Conservation (phyloP, 2,113 vertebrate species). For the Eira barbara region DNA sequence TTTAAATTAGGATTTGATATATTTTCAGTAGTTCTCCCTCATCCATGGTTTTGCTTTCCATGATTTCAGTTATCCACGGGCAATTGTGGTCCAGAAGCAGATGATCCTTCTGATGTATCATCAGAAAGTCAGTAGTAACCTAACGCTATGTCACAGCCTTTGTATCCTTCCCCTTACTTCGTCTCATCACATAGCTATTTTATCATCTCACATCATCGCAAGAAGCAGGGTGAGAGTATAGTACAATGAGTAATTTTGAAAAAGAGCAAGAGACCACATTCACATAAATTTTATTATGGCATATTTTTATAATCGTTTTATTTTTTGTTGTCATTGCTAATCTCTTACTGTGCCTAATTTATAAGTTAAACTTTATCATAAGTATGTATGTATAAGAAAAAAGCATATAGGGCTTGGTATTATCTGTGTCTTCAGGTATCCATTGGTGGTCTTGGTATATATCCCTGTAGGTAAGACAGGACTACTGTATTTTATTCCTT, state of each 20-base stretch:
- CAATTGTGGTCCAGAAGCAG: not conserved
- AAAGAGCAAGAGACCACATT: not conserved
- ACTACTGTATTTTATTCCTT: not conserved
- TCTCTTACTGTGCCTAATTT: not conserved
- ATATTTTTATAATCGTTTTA: not conserved
- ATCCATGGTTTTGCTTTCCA: not conserved
- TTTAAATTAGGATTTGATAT: not conserved
- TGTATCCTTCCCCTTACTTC: not conserved
- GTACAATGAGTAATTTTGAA: not conserved
- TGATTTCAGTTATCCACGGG: not conserved
- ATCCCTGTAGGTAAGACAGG: not conserved
- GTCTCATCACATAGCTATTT: not conserved
- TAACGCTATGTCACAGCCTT: not conserved
- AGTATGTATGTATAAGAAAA: not conserved
- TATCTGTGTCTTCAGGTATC: not conserved
- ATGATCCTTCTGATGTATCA: not conserved
- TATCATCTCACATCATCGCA: too few species aligned
- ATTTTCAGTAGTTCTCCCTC: not conserved
- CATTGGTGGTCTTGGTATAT: not conserved
- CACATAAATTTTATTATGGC: not conserved
- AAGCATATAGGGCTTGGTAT: not conserved
- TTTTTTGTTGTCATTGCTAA: not conserved
- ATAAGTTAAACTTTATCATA: not conserved
- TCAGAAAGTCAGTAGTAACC: not conserved
- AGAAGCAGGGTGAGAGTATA: not conserved